Base-by-base conservation (phyloP, 2,797 vertebrate species). In the Pteronotus mesoamericanus region DNA sequence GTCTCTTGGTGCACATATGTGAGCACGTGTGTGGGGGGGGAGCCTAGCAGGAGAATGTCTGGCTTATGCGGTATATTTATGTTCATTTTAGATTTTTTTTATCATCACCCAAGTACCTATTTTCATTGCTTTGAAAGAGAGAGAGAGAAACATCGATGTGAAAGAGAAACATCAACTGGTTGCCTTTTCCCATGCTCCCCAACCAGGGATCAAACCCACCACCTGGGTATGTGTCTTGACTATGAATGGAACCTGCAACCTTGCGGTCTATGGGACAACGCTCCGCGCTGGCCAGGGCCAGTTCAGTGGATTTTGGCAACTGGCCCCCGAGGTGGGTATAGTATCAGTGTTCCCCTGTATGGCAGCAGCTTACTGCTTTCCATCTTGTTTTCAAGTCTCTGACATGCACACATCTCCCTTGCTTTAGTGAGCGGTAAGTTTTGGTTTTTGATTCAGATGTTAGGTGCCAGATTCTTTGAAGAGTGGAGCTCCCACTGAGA, bases 21-120 rank as follows among this genome's bases (percentile, higher is more conserved):
- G 24, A 77, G 7, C 15, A 29, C 0, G 1, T 32, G 9, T 6
- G 4, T 39, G 24, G 0, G 2, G 37, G 12, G 15, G 19, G 6
- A 12, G 16, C 22, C 3, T 6, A 16, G 5, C 5, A 10, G 11
- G 18, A 51, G 53, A 21, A 46, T 26, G 55, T 85, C 37, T 42
- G 16, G 39, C 57, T 78, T 53, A 6, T 2, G n/a, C 26, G 51
- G 42, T 24, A 19, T 61, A 16, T 59, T 18, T 32, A 24, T 34
- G 29, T 29, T 92, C 11, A 75, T 14, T 22, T 71, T 39, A 48
- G 32, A 4, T 19, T 77, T n/a, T n/a, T n/a, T 78, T 66, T 59
- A 5, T 29, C 26, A 29, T 29, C 26, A 29, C 57, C 26, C 2
- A 26, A 59, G 57, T 14, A 59, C 57, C 59, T 29, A 59, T 29